Evolutionary conservation across 1,140 invertebrate genomes (phyloP), one percentile per base, ranked within the genome.

Genomic region (Forficula auricularia): DNA sequence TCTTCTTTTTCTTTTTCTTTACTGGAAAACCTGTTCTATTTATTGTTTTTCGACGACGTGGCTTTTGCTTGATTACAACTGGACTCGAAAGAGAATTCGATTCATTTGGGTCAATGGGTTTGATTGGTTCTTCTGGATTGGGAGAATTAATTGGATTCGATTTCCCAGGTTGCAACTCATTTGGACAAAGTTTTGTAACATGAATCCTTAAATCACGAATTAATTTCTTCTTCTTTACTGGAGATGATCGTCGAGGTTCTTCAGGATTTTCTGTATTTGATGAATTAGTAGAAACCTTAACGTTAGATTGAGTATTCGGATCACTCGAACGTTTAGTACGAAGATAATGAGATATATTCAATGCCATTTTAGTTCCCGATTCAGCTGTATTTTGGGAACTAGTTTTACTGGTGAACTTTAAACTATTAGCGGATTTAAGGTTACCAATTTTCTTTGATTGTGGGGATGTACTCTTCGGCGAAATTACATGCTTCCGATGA

Each of bases 21-120:
- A 73, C 81, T 0, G 85, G 85, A 59, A 89, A 89, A 6, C 84
- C 85, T 9, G 85, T 89, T 49, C 82, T 67, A 57, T 89, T 90
- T 10, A 80, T 77, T 4, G 76, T 68, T 59, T 84, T 78, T 38
- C 82, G 74, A 40, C 82, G 70, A 44, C 77, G 68, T 7, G 72
- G 62, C 57, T 79, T 78, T 48, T 79, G 74, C 50, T 79, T 73
- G 2, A 66, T 45, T 4, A 52, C 33, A 13, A 48, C 46, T 36
- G 15, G 49, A 38, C 42, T 48, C 54, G 35, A 48, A n/a, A n/a
- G n/a, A 3, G 50, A 42, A 47, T 54, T 55, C 18, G 54, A 32
- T 31, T 50, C 37, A 19, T 44, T 54, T 3, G 37, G 20, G 7
- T 34, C 48, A 36, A 18, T 40, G 37, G 30, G 30, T 57, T 65